Base-by-base conservation (phyloP, 1,140 invertebrate species). In the Drosophila parvula region DNA sequence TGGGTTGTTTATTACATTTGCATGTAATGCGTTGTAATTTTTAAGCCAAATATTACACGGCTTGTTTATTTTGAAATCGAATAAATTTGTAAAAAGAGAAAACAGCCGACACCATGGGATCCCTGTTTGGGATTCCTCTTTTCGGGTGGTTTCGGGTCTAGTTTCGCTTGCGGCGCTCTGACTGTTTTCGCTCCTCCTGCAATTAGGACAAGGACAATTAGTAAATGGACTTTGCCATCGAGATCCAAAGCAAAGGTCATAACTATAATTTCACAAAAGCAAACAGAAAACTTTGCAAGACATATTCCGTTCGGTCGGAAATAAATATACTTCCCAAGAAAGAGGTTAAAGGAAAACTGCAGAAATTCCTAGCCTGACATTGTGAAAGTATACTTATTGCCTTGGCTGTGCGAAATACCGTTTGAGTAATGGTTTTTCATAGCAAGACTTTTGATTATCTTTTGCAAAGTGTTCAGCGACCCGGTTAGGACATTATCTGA, bases 181-280 rank as follows among this genome's bases (percentile, higher is more conserved):
- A 69, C 65, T 91, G 84, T 78, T 82, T 91, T 61, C 79, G 90
- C 79, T 91, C 90, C 90, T 91, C 90, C 90, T 91, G 77, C 53
- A 91, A 85, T 10, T 41, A 12, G 34, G 9, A 50, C 47, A n/a
- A 27, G 6, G 12, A 30, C 41, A 57, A 16, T 62, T 60, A 64
- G 27, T 59, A 34, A 53, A 59, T 30, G 16, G 5, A 16, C 32
- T 22, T 22, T 18, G 6, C n/a, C 18, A 47, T 45, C 18, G 5
- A 11, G 18, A 55, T 10, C 8, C 6, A 11, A 64, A 71, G 50
- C 78, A 58, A 80, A 86, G 82, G 75, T 62, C 34, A 70, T 75
- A 89, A 90, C 56, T 84, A 90, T 76, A 84, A 22, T 85, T 90
- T 84, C 84, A 88, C 84, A 88, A 84, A 71, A 81, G 62, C 50